Conservation (phyloP, 2,113 vertebrate genomes). For the Neodontobutis hainanensis region DNA sequence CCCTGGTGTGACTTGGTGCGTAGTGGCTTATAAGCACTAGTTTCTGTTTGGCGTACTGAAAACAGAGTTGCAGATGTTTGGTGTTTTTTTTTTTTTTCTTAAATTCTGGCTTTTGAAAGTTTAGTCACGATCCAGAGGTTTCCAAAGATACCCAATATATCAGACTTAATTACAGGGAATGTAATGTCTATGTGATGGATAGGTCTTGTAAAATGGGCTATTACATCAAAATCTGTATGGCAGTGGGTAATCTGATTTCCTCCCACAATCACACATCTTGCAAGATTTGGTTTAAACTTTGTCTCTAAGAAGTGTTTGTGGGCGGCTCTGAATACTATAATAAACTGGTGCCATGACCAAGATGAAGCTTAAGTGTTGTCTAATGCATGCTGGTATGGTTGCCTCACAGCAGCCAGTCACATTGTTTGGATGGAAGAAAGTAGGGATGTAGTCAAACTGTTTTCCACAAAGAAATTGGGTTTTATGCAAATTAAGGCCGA, state of each 20-base stretch:
- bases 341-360: constrained; percentile 1
- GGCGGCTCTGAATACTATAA: constrained; percentile 8
- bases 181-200: constrained; percentile 35
- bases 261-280: constrained; percentile 32
- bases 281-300: constrained; percentile 19
- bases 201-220: constrained; percentile 34
- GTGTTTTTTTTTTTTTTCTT: constrained; percentile 8
- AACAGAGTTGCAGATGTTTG: constrained; percentile 12
- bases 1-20: constrained; percentile 2
- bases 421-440: neutral
- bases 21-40: neutral
- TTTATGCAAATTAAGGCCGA: neutral
- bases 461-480: neutral
- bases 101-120: constrained; percentile 26
- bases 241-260: constrained; percentile 10
- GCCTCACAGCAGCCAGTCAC: neutral
- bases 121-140: constrained; percentile 34
- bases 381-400: constrained; percentile 13
- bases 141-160: constrained; percentile 46
- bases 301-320: constrained; percentile 13
- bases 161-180: constrained; percentile 45
- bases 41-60: neutral
- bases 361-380: neutral
- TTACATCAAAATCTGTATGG: constrained; percentile 32
- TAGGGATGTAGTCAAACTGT: neutral